phyloP scores from a whole-genome alignment of 1,140 invertebrate genomes.

The Neocloeon triangulifer region DNA sequence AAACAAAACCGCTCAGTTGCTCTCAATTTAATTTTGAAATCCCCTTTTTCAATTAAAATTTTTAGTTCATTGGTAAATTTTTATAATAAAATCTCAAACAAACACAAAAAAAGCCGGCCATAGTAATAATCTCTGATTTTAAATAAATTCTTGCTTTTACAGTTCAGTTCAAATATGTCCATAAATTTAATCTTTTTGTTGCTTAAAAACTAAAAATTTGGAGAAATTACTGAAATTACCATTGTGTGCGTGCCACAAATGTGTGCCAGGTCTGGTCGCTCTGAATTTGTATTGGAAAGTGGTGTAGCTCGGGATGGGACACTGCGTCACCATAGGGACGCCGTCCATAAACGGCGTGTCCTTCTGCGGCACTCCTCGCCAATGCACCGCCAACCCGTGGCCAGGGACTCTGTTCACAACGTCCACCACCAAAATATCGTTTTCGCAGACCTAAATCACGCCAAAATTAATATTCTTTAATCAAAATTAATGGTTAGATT shows the following conservation, averaged over 20 bases:
- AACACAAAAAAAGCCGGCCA: no score
- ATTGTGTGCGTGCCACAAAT: slow-evolving; percentile 51
- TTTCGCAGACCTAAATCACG: slow-evolving; percentile 45
- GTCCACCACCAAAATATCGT: slow-evolving; percentile 64
- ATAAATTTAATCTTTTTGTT: background rate
- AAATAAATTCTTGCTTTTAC: no score
- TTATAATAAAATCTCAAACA: no score
- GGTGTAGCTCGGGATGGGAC: slow-evolving; percentile 55
- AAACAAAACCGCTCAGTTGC: no score
- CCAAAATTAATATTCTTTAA: no score
- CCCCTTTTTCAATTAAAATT: no score
- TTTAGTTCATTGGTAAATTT: no score
- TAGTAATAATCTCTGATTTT: no score
- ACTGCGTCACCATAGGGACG: slow-evolving; percentile 61
- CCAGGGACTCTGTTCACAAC: slow-evolving; percentile 53
- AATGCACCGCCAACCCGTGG: slow-evolving; percentile 51
- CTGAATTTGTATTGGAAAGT: slow-evolving; percentile 63
- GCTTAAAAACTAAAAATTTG: background rate
- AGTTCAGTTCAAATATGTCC: no score
- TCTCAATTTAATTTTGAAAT: no score
- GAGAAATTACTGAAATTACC: slow-evolving; percentile 16
- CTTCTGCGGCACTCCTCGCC: slow-evolving; percentile 55
- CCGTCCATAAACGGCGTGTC: slow-evolving; percentile 72
- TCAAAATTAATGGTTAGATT: slow-evolving; percentile 1
- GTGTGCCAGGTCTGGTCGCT: slow-evolving; percentile 41